Conservation (phyloP, 2,888 invertebrate genomes). For the Antheraea assamensis region DNA sequence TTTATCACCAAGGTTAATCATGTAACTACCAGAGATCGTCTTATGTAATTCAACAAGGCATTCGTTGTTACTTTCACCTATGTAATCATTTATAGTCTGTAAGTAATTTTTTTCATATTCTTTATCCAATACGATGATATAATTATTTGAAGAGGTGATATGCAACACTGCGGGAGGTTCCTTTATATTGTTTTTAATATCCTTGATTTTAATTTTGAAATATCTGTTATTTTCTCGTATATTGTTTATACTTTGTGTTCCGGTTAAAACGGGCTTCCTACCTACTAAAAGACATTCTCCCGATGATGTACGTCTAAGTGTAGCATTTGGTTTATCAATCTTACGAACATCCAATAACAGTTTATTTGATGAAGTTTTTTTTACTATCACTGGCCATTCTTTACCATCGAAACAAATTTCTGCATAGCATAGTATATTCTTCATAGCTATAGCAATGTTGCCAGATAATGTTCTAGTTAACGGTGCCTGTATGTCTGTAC, state of each 20-base stretch:
- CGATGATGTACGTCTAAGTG: constrained; percentile 41
- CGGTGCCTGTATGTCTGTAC: constrained; percentile 30
- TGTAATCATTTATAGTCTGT: constrained; percentile 37
- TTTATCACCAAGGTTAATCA: constrained; percentile 45
- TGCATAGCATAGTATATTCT: constrained; percentile 29
- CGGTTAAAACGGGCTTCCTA: constrained; percentile 28
- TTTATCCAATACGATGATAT: constrained; percentile 56
- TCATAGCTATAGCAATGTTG: constrained; percentile 39
- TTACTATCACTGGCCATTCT: constrained; percentile 38
- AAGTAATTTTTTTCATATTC: constrained; percentile 58
- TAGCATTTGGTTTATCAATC: constrained; percentile 34
- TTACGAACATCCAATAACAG: constrained; percentile 34
- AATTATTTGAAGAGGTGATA: constrained; percentile 53
- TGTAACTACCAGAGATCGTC: constrained; percentile 47
- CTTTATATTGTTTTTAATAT: constrained; percentile 29
- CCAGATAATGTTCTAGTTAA: constrained; percentile 43
- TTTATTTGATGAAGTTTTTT: constrained; percentile 33
- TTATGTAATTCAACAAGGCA: constrained; percentile 44
- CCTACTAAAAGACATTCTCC: constrained; percentile 38
- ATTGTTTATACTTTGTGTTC: constrained; percentile 18
- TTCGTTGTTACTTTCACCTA: constrained; percentile 35
- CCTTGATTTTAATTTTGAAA: constrained; percentile 45
- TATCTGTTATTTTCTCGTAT: constrained; percentile 26
- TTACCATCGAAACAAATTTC: constrained; percentile 29
- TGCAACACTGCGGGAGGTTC: constrained; percentile 49